Percentiles rank a stretch among this genome's conserved stretches.
Conservation (phyloP, 2,888 invertebrate genomes). For the Thelaira solivaga region DNA sequence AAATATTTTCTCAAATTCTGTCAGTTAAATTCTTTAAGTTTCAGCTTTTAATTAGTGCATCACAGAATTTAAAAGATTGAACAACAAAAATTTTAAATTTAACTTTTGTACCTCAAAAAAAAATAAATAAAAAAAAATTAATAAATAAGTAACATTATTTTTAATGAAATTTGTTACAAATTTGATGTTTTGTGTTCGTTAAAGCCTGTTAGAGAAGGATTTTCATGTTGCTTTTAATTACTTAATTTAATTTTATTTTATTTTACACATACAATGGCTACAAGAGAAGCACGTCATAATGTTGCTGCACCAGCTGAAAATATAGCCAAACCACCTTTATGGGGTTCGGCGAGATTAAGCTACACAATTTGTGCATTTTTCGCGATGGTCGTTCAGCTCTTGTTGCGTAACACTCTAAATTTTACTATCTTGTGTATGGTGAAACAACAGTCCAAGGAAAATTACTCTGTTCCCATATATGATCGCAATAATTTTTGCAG, state of each 20-base stretch:
- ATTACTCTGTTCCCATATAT: no score
- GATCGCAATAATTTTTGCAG: background rate
- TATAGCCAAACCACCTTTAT: slow-evolving; percentile 64
- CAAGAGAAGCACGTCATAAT: slow-evolving; percentile 31
- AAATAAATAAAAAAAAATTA: background rate
- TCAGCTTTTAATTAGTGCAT: slow-evolving; percentile 35
- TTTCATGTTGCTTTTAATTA: slow-evolving; percentile 31
- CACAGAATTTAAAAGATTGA: slow-evolving; percentile 45
- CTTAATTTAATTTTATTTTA: background rate
- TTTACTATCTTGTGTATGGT: slow-evolving; percentile 80
- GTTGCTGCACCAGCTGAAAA: slow-evolving; percentile 42
- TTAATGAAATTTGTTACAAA: background rate
- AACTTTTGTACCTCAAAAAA: no score
- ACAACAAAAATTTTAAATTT: slow-evolving; percentile 21
- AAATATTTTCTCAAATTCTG: slow-evolving; percentile 28
- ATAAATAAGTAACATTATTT: background rate
- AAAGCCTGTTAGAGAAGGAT: background rate
- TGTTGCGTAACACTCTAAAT: slow-evolving; percentile 78
- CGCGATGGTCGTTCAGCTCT: slow-evolving; percentile 72
- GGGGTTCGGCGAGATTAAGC: slow-evolving; percentile 74
- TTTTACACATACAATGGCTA: slow-evolving; percentile 31
- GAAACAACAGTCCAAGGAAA: slow-evolving; percentile 70
- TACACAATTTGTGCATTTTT: slow-evolving; percentile 75
- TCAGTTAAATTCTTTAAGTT: slow-evolving; percentile 30
- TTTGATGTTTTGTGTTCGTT: background rate